A percentile compares a stretch with the other conserved stretches of the same genome.
phyloP scores from a whole-genome alignment of 1,140 invertebrate species.

The Leptinotarsa undecemlineata region DNA sequence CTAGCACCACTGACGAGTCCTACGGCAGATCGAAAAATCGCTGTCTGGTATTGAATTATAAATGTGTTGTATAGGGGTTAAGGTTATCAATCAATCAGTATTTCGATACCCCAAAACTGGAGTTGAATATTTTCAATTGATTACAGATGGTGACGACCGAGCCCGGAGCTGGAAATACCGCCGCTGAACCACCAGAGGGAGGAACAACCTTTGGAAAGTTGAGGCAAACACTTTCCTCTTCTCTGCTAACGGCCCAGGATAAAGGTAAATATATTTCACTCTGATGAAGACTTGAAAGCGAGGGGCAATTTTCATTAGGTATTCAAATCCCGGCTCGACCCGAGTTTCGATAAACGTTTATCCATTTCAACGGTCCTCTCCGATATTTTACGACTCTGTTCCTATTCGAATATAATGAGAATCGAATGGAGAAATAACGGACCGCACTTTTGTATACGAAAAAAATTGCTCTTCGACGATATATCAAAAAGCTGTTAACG shows the following conservation, averaged over 20 bases:
- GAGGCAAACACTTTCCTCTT: slow-evolving; percentile 77
- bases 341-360: background rate
- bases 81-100: too few relatives aligned
- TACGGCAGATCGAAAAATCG: too few relatives aligned
- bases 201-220: slow-evolving; percentile 77
- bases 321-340: background rate
- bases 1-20: too few relatives aligned
- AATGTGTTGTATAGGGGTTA: too few relatives aligned
- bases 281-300: background rate
- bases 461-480: too few relatives aligned
- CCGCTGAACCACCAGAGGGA: slow-evolving; percentile 60
- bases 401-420: background rate
- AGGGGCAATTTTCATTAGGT: background rate
- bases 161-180: slow-evolving; percentile 60
- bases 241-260: slow-evolving; percentile 76
- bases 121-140: too few relatives aligned
- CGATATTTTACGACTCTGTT: background rate
- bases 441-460: too few relatives aligned
- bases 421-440: background rate
- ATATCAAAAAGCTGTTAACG: too few relatives aligned
- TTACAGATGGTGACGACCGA: slow-evolving; percentile 78
- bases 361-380: background rate
- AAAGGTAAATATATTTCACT: slow-evolving; percentile 63
- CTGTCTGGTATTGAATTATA: too few relatives aligned
- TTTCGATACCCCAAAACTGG: too few relatives aligned